Evolutionary conservation across 2,113 vertebrate species (phyloP).

Genomic region (Corythoichthys haematopterus): DNA sequence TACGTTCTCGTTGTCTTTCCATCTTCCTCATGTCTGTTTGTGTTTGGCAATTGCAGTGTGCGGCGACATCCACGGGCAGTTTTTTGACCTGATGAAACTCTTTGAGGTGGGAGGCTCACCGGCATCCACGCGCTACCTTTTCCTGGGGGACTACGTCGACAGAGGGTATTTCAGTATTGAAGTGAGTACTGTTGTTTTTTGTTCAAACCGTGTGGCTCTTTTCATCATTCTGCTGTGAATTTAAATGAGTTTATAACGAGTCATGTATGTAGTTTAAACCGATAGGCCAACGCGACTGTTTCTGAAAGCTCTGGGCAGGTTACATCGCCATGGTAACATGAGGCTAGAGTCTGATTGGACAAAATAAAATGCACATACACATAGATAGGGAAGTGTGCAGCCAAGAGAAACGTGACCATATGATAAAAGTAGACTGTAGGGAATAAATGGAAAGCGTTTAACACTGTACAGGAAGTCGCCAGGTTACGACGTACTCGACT

Average conservation of each 20-base stretch:
- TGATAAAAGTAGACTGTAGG: neutral
- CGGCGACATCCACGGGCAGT: conserved; percentile 97
- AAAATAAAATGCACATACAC: too few species aligned
- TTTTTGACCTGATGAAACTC: conserved; percentile 99
- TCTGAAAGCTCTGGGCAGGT: too few species aligned
- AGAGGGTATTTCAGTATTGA: conserved; percentile 99
- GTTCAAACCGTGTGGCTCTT: neutral
- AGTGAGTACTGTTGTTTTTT: conserved; percentile 73
- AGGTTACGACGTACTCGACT: too few species aligned
- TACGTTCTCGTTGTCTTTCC: neutral
- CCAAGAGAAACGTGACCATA: neutral
- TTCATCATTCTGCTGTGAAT: too few species aligned
- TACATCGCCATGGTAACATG: too few species aligned
- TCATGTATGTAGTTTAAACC: too few species aligned
- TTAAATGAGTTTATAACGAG: too few species aligned
- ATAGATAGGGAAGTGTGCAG: neutral
- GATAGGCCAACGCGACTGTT: too few species aligned
- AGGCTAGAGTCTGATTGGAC: too few species aligned
- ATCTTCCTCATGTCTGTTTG: conserved; percentile 16
- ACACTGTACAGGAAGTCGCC: neutral
- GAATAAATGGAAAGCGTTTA: neutral
- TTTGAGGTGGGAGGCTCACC: conserved; percentile 98
- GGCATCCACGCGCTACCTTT: conserved; percentile 97
- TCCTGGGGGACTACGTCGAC: conserved; percentile 98
- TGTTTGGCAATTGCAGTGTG: conserved; percentile 78